Evolutionary conservation across 2,888 invertebrate genomes (phyloP).

Genomic region (Pristionchus mayeri): DNA sequence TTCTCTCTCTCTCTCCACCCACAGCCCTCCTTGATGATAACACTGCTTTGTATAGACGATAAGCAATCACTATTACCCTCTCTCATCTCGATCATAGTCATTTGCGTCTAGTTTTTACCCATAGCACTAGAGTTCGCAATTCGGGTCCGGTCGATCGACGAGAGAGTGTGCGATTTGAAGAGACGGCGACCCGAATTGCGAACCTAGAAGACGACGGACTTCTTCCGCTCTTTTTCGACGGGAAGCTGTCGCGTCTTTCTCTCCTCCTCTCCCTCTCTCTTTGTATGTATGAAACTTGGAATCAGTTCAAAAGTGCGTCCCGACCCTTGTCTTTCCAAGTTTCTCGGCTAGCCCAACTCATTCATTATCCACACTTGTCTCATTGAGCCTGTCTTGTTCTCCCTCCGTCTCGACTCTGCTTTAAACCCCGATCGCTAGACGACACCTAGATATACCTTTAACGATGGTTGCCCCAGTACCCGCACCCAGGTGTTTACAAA

Average conservation of each 20-base stretch:
- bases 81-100: neutral
- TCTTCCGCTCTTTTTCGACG: neutral
- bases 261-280: no score
- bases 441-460: neutral
- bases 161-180: no score
- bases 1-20: neutral
- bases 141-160: no score
- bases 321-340: slow-evolving; percentile 49
- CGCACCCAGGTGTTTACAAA: slow-evolving; percentile 7
- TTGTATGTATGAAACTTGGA: slow-evolving; percentile 47
- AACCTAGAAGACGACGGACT: neutral
- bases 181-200: no score
- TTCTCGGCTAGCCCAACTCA: slow-evolving; percentile 46
- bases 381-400: no score
- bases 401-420: slow-evolving; percentile 20
- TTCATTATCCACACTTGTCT: slow-evolving; percentile 8
- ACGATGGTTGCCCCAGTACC: neutral
- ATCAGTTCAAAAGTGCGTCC: slow-evolving; percentile 20
- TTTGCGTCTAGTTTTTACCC: no score
- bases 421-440: slow-evolving; percentile 18
- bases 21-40: no score
- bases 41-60: no score
- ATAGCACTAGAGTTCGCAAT: no score
- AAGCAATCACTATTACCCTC: no score
- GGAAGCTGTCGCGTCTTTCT: slow-evolving; percentile 1